These are phyloP conservation scores for Strigamia crassipes DNA, from an alignment of 2,888 invertebrate genomes.

Conservation along the genomic window DNA sequence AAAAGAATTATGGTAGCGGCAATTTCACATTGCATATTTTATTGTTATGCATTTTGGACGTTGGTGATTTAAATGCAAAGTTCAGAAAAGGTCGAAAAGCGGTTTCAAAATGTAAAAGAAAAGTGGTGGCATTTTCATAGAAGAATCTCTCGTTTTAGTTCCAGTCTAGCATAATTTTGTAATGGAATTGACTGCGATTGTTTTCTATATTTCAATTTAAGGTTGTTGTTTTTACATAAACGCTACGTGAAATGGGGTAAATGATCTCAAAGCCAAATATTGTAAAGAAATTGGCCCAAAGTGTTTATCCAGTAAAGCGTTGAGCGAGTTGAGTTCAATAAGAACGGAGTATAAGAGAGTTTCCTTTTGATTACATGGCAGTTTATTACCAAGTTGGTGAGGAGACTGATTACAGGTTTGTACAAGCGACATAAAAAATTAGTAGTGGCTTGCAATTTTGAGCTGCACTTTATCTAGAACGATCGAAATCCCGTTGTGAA, in stretches of 20 bases:
- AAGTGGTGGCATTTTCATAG: too few relatives aligned
- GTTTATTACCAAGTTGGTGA: slow-evolving; percentile 4
- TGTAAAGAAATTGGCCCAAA: not conserved
- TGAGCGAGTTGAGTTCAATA: not conserved
- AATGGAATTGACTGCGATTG: not conserved
- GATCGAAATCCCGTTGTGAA: slow-evolving; percentile 33
- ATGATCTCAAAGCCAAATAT: not conserved
- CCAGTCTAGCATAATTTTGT: too few relatives aligned
- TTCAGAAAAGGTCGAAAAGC: too few relatives aligned
- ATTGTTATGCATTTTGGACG: too few relatives aligned
- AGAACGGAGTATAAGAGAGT: not conserved
- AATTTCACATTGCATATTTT: too few relatives aligned
- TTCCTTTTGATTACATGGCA: slow-evolving; percentile 24
- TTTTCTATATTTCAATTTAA: not conserved
- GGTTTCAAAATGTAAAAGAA: too few relatives aligned
- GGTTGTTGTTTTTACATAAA: not conserved
- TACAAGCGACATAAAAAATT: slow-evolving; percentile 34
- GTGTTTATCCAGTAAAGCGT: slow-evolving; percentile 1
- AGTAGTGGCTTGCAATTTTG: slow-evolving; percentile 35
- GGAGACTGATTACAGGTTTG: slow-evolving; percentile 31
- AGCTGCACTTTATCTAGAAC: slow-evolving; percentile 23
- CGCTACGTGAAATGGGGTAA: not conserved
- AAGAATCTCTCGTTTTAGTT: too few relatives aligned
- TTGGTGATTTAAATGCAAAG: too few relatives aligned
- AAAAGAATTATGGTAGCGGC: too few relatives aligned